Percentiles rank a stretch among this genome's conserved stretches.
phyloP scores from a whole-genome alignment of 2,797 vertebrate genomes.

The Oceanodroma leucorhoa region DNA sequence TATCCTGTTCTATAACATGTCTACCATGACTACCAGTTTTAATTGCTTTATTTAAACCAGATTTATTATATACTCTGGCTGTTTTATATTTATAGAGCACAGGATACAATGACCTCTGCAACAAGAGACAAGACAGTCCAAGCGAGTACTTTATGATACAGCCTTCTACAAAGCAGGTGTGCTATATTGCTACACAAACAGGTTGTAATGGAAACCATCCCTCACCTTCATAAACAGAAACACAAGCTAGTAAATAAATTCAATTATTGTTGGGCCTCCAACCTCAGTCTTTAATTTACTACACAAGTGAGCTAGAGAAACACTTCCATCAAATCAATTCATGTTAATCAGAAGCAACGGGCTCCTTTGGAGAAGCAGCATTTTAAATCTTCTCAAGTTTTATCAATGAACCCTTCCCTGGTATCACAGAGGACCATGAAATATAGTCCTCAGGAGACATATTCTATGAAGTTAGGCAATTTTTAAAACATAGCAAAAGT shows the following conservation, averaged over 20 bases:
- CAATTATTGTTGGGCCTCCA: slow-evolving; percentile 11
- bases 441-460: neutral
- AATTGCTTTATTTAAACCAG: neutral
- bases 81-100: neutral
- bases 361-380: neutral
- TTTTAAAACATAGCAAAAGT: neutral
- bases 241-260: slow-evolving; percentile 30
- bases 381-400: neutral
- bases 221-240: slow-evolving; percentile 44
- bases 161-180: slow-evolving; percentile 1
- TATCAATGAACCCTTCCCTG: neutral
- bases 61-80: neutral
- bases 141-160: neutral
- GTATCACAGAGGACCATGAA: neutral
- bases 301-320: neutral
- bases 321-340: slow-evolving; percentile 21
- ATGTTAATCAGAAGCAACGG: slow-evolving; percentile 8
- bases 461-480: neutral
- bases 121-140: neutral
- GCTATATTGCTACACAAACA: slow-evolving; percentile 22
- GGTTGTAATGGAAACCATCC: slow-evolving; percentile 29
- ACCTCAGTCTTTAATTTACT: slow-evolving; percentile 44
- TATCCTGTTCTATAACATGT: neutral
- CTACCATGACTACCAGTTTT: neutral
- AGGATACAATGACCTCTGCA: slow-evolving; percentile 21